Evolutionary conservation across 2,113 vertebrate species (phyloP), one percentile per base, ranked within the genome.

Genomic region (Zosterops lateralis): DNA sequence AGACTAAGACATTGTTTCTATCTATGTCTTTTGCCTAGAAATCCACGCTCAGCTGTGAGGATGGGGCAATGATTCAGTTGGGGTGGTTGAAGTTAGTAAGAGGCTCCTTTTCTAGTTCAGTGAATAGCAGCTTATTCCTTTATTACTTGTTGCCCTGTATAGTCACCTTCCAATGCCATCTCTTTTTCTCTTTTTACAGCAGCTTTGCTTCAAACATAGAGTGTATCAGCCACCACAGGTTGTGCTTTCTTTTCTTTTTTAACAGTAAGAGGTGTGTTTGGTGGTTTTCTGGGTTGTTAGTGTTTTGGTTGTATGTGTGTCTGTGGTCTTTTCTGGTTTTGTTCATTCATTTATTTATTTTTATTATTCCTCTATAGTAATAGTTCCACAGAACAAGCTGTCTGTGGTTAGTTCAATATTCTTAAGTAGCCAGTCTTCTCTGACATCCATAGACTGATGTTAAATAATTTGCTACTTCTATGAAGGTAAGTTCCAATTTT

Each of bases 261-360:
- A 28, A 78, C 51, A 57, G 4, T 19, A 42, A 53, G 10, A 61
- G 2, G 2, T 17, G 42, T 60, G 1, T 3, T 28, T 78, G 4
- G 45, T 48, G 14, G 4, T 29, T 32, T 36, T 15, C 7, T 26
- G 16, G 1, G 8, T 32, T 62, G 12, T 10, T n/a, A 11, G 25
- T 40, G n/a, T 14, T 64, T 62, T 13, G 7, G 1, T 13, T 10
- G 8, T 34, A 4, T 9, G 16, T 4, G 1, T 31, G 5, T 16
- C 8, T 58, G 13, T 28, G 22, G 2, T 7, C 16, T 65, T 53
- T 64, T 64, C 6, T 20, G 3, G 4, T 61, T 38, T 38, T 10
- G 1, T 31, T 40, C 47, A 6, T 42, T 42, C 40, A 4, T n/a
- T 40, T 15, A 3, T 45, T 70, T 56, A n/a, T 54, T 26, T 42